These are phyloP conservation scores for Ormia ochracea DNA, from an alignment of 2,888 invertebrate genomes.

Conservation along the genomic window DNA sequence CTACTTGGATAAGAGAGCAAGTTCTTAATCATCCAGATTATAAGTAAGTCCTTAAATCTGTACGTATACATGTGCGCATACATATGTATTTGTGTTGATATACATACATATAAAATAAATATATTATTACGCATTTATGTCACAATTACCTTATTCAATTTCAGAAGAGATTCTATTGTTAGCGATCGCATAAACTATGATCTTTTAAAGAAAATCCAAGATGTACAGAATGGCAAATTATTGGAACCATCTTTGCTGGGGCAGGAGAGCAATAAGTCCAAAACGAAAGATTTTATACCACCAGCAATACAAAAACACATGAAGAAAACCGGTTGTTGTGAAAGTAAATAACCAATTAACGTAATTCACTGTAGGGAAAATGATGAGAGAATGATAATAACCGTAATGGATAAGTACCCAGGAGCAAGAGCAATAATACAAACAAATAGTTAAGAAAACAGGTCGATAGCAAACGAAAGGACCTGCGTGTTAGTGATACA, in stretches of 20 bases:
- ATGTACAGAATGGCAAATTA: slow-evolving; percentile 84
- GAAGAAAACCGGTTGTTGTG: slow-evolving; percentile 70
- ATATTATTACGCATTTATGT: too few relatives aligned
- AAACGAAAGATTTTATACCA: slow-evolving; percentile 91
- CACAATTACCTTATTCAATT: neutral
- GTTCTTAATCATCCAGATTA: slow-evolving; percentile 92
- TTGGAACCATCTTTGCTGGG: slow-evolving; percentile 88
- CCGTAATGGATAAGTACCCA: neutral
- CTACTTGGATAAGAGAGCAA: slow-evolving; percentile 95
- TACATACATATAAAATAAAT: too few relatives aligned
- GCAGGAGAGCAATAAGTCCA: slow-evolving; percentile 83
- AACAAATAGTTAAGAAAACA: slow-evolving; percentile 18
- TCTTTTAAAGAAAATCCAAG: slow-evolving; percentile 85
- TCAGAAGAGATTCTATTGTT: slow-evolving; percentile 91
- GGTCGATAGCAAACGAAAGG: too few relatives aligned
- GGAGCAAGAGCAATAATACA: neutral
- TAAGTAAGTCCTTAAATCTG: slow-evolving; percentile 81
- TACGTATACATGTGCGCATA: too few relatives aligned
- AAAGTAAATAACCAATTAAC: slow-evolving; percentile 69
- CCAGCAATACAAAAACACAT: slow-evolving; percentile 82
- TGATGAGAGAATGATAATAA: slow-evolving; percentile 30
- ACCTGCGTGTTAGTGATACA: too few relatives aligned
- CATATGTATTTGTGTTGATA: too few relatives aligned
- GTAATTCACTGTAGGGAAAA: neutral
- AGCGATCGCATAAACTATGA: slow-evolving; percentile 94